Percentiles rank a stretch among this genome's conserved stretches.
These are phyloP conservation scores for Julus scandinavius DNA, from an alignment of 2,888 invertebrate genomes.

Conservation along the genomic window DNA sequence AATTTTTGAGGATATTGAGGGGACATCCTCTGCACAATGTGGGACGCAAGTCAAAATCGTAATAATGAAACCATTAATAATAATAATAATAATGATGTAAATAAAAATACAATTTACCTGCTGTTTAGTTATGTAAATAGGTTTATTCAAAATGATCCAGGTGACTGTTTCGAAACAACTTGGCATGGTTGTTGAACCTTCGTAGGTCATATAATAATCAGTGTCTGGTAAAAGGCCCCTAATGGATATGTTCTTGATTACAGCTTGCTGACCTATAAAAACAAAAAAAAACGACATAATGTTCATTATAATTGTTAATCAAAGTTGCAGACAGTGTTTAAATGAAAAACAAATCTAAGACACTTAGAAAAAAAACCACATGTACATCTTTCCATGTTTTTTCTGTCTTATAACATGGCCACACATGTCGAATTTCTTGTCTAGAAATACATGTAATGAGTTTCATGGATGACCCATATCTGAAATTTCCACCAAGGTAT, in stretches of 20 bases:
- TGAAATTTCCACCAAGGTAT: too few species aligned
- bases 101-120: conserved; percentile 74
- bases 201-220: conserved; percentile 95
- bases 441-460: too few species aligned
- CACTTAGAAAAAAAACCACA: too few species aligned
- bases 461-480: too few species aligned
- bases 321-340: neutral
- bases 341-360: neutral
- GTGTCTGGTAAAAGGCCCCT: conserved; percentile 89
- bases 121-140: conserved; percentile 94
- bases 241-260: conserved; percentile 86
- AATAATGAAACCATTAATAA: neutral
- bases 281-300: conserved; percentile 5
- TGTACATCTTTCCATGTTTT: too few species aligned
- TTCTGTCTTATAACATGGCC: too few species aligned
- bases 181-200: conserved; percentile 96
- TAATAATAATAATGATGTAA: neutral
- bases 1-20: too few species aligned
- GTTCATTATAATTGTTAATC: neutral
- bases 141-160: conserved; percentile 98
- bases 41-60: too few species aligned
- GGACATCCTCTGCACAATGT: too few species aligned
- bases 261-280: conserved; percentile 79
- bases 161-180: conserved; percentile 99
- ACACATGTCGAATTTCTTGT: too few species aligned